Base-by-base conservation (phyloP, 2,113 vertebrate species). In the Struthidea cinerea region DNA sequence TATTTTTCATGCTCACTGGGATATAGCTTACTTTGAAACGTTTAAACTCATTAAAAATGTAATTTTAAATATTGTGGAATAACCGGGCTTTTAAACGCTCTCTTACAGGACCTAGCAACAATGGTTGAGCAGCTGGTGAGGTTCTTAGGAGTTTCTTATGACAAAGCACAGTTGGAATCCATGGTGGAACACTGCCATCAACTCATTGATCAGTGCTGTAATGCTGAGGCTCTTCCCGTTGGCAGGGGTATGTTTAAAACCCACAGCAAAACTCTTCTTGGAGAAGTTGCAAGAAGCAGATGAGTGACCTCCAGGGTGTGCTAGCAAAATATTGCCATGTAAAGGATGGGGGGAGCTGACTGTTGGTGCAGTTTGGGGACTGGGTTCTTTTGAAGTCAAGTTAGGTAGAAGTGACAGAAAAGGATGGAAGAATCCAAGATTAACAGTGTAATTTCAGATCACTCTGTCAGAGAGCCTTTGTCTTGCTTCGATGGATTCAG, bases 151-250 rank as follows among this genome's bases (percentile, higher is more conserved):
- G 98, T 99, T 82, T 98, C 99, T 15, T 99, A 98, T n/a, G 99
- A 99, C 97, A 99, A 99, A 96, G 98, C 98, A 57, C 99, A 99
- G 98, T 82, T 99, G 98, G 99, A 99, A 95, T 94, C 98, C 60
- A 98, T 99, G 98, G 98, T 98, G 50, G 99, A 99, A 93, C 99
- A 98, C 97, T 99, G 99, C 95, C 99, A 99, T 96, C 99, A 99
- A 84, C 99, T 99, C 67, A 99, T 99, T 8, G 99, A 99, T 93
- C 99, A 99, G 96, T 99, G 99, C 97, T 98, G 98, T 96, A 99
- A 99, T 53, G 98, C 99, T 0, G 99, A 99, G 97, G 99, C 99
- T 7, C 98, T 99, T 95, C 98, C 99, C 0, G 98, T 99, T 95
- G 99, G 99, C 97, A 98, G 99, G 96, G 99, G 99, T 99, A 98